Percentiles rank a stretch among this genome's conserved stretches.
phyloP scores from a whole-genome alignment of 2,888 invertebrate species.

The Anorthoa munda region DNA sequence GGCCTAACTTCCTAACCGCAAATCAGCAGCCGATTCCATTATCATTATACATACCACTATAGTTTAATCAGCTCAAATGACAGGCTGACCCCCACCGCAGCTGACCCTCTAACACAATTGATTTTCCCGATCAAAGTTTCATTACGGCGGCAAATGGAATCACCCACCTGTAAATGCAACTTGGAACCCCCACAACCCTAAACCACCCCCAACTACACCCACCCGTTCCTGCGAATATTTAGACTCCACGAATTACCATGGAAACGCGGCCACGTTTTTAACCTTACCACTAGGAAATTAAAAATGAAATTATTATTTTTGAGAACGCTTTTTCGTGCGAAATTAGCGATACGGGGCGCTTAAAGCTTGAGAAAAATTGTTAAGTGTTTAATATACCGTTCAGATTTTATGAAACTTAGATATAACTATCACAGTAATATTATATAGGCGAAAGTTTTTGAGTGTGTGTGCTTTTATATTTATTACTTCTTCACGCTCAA shows the following conservation, averaged over 20 bases:
- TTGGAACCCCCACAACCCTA: conserved; percentile 6
- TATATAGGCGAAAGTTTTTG: no score
- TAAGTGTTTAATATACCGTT: neutral
- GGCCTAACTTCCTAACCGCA: neutral
- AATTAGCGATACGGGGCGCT: conserved; percentile 11
- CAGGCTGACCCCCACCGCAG: conserved; percentile 16
- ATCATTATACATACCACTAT: neutral
- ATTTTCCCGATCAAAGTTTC: conserved; percentile 62
- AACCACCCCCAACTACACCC: neutral
- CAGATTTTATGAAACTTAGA: neutral
- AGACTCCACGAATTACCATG: conserved; percentile 33
- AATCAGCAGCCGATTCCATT: neutral
- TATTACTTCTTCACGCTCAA: no score
- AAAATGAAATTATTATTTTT: conserved; percentile 44
- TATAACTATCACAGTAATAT: no score
- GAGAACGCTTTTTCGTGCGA: conserved; percentile 8
- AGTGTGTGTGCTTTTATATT: no score
- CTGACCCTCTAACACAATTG: conserved; percentile 54
- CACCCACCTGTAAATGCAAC: conserved; percentile 64
- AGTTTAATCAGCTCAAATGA: conserved; percentile 21
- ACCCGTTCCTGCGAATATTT: conserved; percentile 45
- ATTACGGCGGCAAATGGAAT: conserved; percentile 59
- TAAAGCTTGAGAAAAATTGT: neutral
- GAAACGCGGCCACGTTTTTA: conserved; percentile 41
- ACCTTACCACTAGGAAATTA: conserved; percentile 35